Evolutionary conservation across 2,113 vertebrate species (phyloP).

Genomic region (Alectura lathami): DNA sequence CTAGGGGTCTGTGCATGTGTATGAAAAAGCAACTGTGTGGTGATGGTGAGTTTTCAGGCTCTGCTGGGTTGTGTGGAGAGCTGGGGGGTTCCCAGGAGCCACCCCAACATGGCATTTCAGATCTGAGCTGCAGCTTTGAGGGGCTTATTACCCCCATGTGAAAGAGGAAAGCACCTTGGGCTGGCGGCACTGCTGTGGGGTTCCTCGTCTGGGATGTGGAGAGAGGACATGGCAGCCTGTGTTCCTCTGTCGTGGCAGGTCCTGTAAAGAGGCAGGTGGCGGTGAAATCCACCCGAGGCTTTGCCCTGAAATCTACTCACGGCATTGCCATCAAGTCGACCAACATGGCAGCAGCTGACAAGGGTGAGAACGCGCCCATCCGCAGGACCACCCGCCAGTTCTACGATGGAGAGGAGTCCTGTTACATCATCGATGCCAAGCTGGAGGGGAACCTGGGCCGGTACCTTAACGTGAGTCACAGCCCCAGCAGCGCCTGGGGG

Average conservation of each 20-base stretch:
- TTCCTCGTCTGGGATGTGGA: rapidly evolving
- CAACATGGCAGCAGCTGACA: conserved; percentile 72
- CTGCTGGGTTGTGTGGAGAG: rapidly evolving
- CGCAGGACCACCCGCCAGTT: conserved; percentile 89
- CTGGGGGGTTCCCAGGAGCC: background rate
- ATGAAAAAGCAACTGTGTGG: rapidly evolving
- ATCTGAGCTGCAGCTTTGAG: rapidly evolving
- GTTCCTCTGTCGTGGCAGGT: conserved; percentile 26
- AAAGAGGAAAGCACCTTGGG: background rate
- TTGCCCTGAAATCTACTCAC: conserved; percentile 91
- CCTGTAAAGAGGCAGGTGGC: conserved; percentile 92
- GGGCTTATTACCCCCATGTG: rapidly evolving
- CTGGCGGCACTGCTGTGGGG: rapidly evolving
- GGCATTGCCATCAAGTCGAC: conserved; percentile 90
- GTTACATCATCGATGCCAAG: conserved; percentile 98
- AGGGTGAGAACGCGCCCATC: conserved; percentile 73
- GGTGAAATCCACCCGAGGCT: conserved; percentile 93
- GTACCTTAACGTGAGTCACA: conserved; percentile 89
- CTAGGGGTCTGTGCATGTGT: rapidly evolving
- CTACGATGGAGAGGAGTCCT: conserved; percentile 95
- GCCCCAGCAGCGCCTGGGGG: background rate
- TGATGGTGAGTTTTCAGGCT: rapidly evolving
- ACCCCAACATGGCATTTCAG: rapidly evolving
- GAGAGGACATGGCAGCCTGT: rapidly evolving
- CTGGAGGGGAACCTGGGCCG: conserved; percentile 95